Base-by-base conservation (phyloP, 2,113 vertebrate species). In the Gallinago undulata region DNA sequence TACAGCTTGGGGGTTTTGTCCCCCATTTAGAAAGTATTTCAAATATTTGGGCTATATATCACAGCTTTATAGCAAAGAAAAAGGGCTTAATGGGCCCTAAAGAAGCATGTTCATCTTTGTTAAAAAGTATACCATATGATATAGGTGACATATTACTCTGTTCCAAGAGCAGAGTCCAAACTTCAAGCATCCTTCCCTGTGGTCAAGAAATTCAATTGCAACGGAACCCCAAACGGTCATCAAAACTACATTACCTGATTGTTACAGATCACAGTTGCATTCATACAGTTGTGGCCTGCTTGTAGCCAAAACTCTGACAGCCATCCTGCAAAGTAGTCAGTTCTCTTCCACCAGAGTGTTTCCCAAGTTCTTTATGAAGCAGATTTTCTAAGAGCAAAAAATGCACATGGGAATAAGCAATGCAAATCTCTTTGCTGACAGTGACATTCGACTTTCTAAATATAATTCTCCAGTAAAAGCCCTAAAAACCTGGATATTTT, bases 381-480 rank as follows among this genome's bases (percentile, higher is more conserved):
- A 91, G 75, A 51, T 87, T 91, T 95, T 88, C 85, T 95, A 88
- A 79, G 78, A 95, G 48, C 14, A 39, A 84, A 95, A 84, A 90
- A 96, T 43, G 80, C 81, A 89, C 86, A n/a, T 78, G 87, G 76
- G 80, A 91, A 63, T 89, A 79, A 66, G 48, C 45, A 91, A 89
- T 89, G 72, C 94, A 91, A 95, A 92, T 95, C 69, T 84, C 39
- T 96, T 94, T 97, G 62, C 83, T 87, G 86, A 73, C 85, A 91
- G 82, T 87, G 70, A 83, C 67, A 51, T 19, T 77, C 76, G 64
- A 82, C 64, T 86, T 97, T 95, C 83, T 96, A 96, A 93, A 96
- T 93, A 79, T 84, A 85, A 53, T 83, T 66, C 35, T 93, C 59
- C 83, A 43, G 2, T 88, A 69, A 87, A 4, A 5, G 35, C 60